Evolutionary conservation across 2,113 vertebrate genomes (phyloP).

Genomic region (Rhabdornis inornatus): DNA sequence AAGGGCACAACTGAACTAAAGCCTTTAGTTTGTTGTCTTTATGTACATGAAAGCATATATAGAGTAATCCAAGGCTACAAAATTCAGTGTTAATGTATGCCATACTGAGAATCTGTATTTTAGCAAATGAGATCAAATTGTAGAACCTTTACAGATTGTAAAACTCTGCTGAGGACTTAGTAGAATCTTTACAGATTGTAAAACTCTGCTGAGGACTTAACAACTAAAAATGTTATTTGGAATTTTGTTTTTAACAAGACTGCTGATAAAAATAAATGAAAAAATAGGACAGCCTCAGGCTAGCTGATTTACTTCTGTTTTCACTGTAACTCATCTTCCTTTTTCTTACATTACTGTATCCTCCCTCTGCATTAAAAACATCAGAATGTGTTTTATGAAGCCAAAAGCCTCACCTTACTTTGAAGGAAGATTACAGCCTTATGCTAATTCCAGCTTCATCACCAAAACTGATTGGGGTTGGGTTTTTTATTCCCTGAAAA

Average conservation of each 20-base stretch:
- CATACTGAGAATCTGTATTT: neutral
- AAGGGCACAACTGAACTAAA: neutral
- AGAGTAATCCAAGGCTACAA: neutral
- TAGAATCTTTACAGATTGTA: neutral
- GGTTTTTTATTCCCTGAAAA: neutral
- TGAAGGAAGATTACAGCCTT: neutral
- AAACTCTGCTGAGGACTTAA: neutral
- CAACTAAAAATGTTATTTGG: neutral
- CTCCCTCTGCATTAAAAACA: neutral
- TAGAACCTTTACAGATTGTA: neutral
- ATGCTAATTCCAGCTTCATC: neutral
- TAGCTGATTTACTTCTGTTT: neutral
- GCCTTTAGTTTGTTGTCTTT: neutral
- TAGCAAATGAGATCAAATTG: neutral
- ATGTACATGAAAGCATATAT: neutral
- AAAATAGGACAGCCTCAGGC: neutral
- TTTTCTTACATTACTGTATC: neutral
- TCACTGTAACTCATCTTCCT: neutral
- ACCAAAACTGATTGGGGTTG: neutral
- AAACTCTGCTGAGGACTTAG: neutral
- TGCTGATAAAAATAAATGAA: neutral
- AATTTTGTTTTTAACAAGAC: neutral
- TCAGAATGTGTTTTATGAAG: neutral
- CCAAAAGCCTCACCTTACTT: neutral
- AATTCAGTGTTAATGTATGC: neutral